phyloP scores from a whole-genome alignment of 2,888 invertebrate genomes.

The Chloroclysta siterata region DNA sequence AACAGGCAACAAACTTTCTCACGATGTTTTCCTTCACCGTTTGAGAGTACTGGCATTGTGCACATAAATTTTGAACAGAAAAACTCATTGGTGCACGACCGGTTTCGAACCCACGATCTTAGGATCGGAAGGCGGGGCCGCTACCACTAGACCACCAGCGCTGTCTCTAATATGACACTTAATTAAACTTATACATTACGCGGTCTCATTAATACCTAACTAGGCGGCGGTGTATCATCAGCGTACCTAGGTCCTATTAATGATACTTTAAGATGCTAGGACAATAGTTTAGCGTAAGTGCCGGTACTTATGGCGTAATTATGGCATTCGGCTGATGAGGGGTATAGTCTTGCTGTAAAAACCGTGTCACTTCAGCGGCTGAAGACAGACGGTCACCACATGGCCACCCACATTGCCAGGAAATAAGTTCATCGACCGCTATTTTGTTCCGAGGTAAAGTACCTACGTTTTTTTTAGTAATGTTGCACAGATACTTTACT shows the following conservation, averaged over 20 bases:
- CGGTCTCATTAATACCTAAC: no score
- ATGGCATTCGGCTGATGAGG: slow-evolving; percentile 3
- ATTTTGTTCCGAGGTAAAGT: not conserved
- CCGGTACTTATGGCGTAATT: slow-evolving; percentile 15
- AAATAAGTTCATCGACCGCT: not conserved
- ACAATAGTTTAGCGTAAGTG: slow-evolving; percentile 18
- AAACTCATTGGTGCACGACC: no score
- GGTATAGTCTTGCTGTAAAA: not conserved
- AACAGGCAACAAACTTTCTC: no score
- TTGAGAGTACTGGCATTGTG: no score
- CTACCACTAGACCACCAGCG: no score
- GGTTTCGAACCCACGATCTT: no score
- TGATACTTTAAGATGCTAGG: not conserved
- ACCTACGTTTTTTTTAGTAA: not conserved
- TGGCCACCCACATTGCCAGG: not conserved
- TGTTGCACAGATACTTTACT: no score
- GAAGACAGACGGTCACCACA: slow-evolving; percentile 2
- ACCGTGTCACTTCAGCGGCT: slow-evolving; percentile 1
- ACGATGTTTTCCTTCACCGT: no score
- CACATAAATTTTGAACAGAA: no score
- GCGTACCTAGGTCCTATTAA: slow-evolving; percentile 1
- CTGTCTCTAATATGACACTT: no score
- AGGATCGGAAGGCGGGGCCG: no score
- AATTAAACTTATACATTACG: no score
- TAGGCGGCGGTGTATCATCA: not conserved